Evolutionary conservation across 2,888 invertebrate genomes (phyloP).

Genomic region (Drosophila heteroneura): DNA sequence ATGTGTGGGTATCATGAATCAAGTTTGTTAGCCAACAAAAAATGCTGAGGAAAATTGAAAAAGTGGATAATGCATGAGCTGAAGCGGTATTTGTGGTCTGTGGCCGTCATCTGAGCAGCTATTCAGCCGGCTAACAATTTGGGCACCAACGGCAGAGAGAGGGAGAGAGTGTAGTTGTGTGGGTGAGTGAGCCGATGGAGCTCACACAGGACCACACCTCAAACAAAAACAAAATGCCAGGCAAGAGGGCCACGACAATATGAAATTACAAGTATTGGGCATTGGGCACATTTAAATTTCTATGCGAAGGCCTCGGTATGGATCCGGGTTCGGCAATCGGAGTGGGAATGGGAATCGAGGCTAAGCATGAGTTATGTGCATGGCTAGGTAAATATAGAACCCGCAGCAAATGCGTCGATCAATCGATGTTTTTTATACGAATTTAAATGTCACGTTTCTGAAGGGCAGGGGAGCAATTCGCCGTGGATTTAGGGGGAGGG

Average conservation of each 20-base stretch:
- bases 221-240: conserved; percentile 18
- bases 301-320: conserved; percentile 20
- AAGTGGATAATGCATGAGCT: conserved; percentile 8
- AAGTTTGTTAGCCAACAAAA: conserved; percentile 53
- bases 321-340: conserved; percentile 2
- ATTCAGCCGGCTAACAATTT: conserved; percentile 27
- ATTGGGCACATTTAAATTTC: conserved; percentile 40
- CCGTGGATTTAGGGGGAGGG: background rate
- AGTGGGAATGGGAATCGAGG: conserved; percentile 12
- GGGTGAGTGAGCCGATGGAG: conserved; percentile 18
- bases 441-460: conserved; percentile 75
- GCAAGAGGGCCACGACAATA: conserved; percentile 39
- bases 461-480: conserved; percentile 11
- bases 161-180: background rate
- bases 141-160: conserved; percentile 8
- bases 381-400: conserved; percentile 75
- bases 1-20: conserved; percentile 58
- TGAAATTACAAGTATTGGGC: conserved; percentile 50
- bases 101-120: conserved; percentile 32
- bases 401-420: conserved; percentile 69
- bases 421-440: conserved; percentile 75
- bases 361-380: conserved; percentile 74
- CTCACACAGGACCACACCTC: conserved; percentile 71
- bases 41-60: conserved; percentile 41
- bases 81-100: conserved; percentile 55